Conservation (phyloP, 2,888 invertebrate species). For the Lasioglossum figueresi region DNA sequence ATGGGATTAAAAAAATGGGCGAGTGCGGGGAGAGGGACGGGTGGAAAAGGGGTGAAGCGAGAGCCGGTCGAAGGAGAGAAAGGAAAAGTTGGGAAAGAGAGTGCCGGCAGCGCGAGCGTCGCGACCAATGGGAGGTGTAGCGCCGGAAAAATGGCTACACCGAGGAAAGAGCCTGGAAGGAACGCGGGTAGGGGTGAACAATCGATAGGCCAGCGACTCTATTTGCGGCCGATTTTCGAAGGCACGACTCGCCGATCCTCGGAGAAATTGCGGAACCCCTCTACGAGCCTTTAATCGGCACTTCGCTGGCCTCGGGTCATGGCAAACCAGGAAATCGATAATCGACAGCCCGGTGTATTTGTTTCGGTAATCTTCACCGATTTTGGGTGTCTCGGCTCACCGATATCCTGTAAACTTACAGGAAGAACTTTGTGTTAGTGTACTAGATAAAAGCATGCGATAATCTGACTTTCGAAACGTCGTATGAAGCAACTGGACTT, state of each 20-base stretch:
- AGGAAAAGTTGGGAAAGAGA: conserved; percentile 72
- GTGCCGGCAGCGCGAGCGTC: conserved; percentile 37
- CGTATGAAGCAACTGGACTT: too few species aligned
- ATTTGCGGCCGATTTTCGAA: conserved; percentile 48
- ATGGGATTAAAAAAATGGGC: conserved; percentile 76
- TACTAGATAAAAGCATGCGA: too few species aligned
- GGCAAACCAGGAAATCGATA: conserved; percentile 32
- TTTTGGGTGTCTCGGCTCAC: not conserved
- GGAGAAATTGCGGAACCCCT: not conserved
- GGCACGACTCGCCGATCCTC: not conserved
- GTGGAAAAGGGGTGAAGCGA: conserved; percentile 33
- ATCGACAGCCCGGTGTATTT: conserved; percentile 16
- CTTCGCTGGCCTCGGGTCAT: not conserved
- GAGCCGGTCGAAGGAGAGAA: conserved; percentile 53
- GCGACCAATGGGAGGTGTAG: conserved; percentile 61
- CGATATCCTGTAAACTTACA: too few species aligned
- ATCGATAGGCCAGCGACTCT: conserved; percentile 58
- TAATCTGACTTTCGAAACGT: too few species aligned
- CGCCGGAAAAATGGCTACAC: conserved; percentile 64
- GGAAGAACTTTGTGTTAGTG: too few species aligned
- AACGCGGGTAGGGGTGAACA: conserved; percentile 42
- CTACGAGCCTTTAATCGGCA: conserved; percentile 1
- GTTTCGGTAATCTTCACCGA: conserved; percentile 26
- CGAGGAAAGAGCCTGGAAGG: conserved; percentile 40
- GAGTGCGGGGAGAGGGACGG: conserved; percentile 32